Evolutionary conservation across 2,113 vertebrate genomes (phyloP), one percentile per base, ranked within the genome.

Genomic region (Ancistrus triradiatus): DNA sequence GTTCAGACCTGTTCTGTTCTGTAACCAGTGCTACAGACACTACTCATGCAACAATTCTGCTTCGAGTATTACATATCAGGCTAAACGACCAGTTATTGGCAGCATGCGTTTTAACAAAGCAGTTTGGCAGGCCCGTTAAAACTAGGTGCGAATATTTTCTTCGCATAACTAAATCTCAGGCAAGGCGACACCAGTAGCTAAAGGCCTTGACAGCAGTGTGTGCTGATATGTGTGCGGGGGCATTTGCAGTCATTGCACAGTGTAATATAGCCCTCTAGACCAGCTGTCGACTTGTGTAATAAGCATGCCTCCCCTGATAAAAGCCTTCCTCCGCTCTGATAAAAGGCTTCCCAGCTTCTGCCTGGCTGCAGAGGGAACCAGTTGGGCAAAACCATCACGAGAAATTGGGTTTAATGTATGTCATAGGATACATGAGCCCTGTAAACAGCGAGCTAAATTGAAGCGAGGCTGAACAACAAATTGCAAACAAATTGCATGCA

Each of bases 1-100:
- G 76, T 70, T 72, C 69, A 62, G 64, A 78, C 75, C 21, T 74
- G 76, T 38, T 25, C 44, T 53, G 6, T 2, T 47, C 51, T 62
- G 7, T 31, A 52, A 37, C 24, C 13, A 31, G 35, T 47, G 56
- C 42, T 44, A 33, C 42, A 62, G 22, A n/a, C 22, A 14, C 44
- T 28, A 51, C 35, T 38, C 44, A 17, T 40, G 7, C 25, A 19
- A 22, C 46, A 38, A 40, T 63, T 51, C 42, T 42, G 10, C 35
- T 51, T 18, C 10, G 14, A n/a, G n/a, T n/a, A n/a, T n/a, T n/a
- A n/a, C n/a, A n/a, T n/a, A n/a, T n/a, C n/a, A n/a, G n/a, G n/a
- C n/a, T n/a, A n/a, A n/a, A n/a, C n/a, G n/a, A n/a, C n/a, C n/a
- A n/a, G n/a, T n/a, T n/a, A n/a, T n/a, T n/a, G n/a, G n/a, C n/a